Evolutionary conservation across 2,113 vertebrate genomes (phyloP), one percentile per base, ranked within the genome.

Genomic region (Zingel zingel): DNA sequence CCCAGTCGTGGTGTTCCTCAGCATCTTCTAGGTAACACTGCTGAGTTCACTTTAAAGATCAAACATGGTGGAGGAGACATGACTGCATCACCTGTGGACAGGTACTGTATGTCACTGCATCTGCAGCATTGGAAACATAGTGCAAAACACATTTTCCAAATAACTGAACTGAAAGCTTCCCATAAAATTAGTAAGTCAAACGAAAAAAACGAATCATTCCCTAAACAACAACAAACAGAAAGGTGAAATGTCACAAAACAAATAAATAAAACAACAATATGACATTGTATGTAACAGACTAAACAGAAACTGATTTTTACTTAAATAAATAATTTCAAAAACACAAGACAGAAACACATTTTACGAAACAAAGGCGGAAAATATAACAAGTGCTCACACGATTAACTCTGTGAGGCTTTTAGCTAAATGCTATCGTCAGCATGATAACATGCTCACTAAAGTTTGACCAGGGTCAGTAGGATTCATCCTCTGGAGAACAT

Each of bases 1-100:
- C 56, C 45, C 39, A 12, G 62, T 66, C 6, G 0, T 2, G 48
- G 71, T 48, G 63, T 90, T 74, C 84, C 68, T 54, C 76, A 67
- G 69, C 59, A 50, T 84, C 45, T 79, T 87, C 75, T 45, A 11
- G 14, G 73, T 83, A 48, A 77, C 72, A 71, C 12, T 36, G 53
- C 16, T 45, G 65, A 30, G 33, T 59, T 73, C 54, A 74, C 25
- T 51, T 36, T 43, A 62, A 23, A 78, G 73, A 74, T 74, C 83
- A 63, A 27, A 68, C n/a, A 8, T 6, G 39, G 43, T n/a, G 54
- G 10, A 73, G 72, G 66, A 80, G 68, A 56, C 51, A 16, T 9
- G 43, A 36, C 14, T 10, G 5, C 48, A 63, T 61, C 47, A 1
- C 3, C 21, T 45, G 51, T 11, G 21, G 47, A n/a, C 6, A 15